Percentiles rank a stretch among this genome's conserved stretches.
Conservation (phyloP, 2,888 invertebrate genomes). For the Frankliniella intonsa region DNA sequence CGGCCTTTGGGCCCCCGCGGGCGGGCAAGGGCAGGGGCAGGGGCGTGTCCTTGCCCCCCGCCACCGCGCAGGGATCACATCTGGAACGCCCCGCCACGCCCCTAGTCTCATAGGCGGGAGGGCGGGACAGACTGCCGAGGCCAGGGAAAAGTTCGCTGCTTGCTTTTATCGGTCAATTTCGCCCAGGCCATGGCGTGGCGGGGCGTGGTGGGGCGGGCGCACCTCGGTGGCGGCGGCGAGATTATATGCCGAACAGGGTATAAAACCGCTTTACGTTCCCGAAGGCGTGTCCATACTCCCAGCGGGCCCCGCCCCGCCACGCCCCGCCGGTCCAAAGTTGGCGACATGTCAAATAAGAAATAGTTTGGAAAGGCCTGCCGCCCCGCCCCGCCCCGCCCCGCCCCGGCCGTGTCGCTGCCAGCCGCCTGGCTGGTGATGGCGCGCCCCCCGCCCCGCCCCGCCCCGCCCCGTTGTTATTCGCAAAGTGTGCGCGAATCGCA, state of each 20-base stretch:
- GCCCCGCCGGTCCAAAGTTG: neutral
- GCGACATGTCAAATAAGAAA: neutral
- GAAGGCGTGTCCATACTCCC: too few relatives aligned
- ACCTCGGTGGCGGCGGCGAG: neutral
- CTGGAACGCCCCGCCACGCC: too few relatives aligned
- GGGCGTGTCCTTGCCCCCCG: neutral
- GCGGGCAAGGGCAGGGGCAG: neutral
- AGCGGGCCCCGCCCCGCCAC: too few relatives aligned
- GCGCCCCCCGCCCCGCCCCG: neutral
- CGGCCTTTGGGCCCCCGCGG: neutral
- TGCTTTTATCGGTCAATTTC: neutral
- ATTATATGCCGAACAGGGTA: neutral
- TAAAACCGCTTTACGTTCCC: neutral
- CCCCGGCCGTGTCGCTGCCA: neutral
- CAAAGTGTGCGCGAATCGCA: too few relatives aligned
- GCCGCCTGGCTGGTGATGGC: neutral
- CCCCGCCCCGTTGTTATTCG: neutral
- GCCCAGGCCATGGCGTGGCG: neutral
- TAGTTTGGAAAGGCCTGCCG: neutral
- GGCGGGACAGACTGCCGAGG: too few relatives aligned
- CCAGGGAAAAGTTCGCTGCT: neutral
- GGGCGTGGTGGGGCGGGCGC: neutral
- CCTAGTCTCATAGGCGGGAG: too few relatives aligned
- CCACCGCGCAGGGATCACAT: neutral
- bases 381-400: neutral